Evolutionary conservation across 2,888 invertebrate species (phyloP).

Genomic region (Chalcosyrphus nemorum): DNA sequence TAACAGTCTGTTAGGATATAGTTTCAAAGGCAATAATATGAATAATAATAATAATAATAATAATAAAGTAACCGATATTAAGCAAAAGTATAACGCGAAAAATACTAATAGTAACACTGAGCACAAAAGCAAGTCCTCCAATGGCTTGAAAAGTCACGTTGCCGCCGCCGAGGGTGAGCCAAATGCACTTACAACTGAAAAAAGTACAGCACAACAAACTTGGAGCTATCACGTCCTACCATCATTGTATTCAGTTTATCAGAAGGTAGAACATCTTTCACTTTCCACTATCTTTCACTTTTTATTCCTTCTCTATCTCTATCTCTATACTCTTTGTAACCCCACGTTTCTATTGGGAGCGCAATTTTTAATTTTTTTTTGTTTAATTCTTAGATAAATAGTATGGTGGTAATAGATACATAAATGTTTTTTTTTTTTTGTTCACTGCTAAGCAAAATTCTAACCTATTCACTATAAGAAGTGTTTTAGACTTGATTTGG

Average conservation of each 20-base stretch:
- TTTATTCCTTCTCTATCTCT: conserved; percentile 10
- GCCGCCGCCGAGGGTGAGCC: conserved; percentile 51
- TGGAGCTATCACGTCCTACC: conserved; percentile 94
- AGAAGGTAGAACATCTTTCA: conserved; percentile 86
- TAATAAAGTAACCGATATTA: conserved; percentile 62
- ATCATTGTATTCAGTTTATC: conserved; percentile 91
- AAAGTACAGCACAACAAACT: conserved; percentile 83
- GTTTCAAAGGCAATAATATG: conserved; percentile 79
- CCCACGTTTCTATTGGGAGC: conserved; percentile 3
- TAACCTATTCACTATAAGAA: conserved; percentile 12
- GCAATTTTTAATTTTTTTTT: neutral
- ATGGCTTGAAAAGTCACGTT: conserved; percentile 65
- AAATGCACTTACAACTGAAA: conserved; percentile 77
- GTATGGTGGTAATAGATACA: neutral
- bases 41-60: conserved; percentile 73
- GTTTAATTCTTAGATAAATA: neutral
- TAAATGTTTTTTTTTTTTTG: neutral
- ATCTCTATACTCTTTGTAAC: neutral
- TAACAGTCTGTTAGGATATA: conserved; percentile 82
- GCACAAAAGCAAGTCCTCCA: conserved; percentile 62
- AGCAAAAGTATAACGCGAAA: conserved; percentile 72
- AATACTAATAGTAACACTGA: conserved; percentile 74
- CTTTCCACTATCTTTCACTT: conserved; percentile 47
- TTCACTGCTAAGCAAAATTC: conserved; percentile 9
- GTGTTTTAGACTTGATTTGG: neutral